Percentiles rank a stretch among this genome's conserved stretches.
Conservation (phyloP, 2,888 invertebrate species). For the Acanthosepion esculentum region DNA sequence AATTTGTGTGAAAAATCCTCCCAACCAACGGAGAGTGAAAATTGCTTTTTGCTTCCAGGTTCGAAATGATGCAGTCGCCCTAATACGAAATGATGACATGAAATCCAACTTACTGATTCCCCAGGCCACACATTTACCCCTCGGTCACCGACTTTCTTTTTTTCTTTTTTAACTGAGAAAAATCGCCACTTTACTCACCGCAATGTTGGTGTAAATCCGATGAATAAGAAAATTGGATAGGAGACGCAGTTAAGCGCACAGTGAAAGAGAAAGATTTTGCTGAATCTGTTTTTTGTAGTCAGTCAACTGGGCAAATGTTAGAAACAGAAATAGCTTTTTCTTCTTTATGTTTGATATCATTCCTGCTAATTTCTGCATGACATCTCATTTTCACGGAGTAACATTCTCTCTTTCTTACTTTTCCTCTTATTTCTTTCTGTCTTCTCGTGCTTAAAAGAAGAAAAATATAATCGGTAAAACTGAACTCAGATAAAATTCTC, state of each 20-base stretch:
- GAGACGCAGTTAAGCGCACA: not conserved
- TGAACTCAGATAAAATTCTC: not conserved
- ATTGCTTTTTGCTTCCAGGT: not conserved
- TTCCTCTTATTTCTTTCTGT: not conserved
- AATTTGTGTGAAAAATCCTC: not conserved
- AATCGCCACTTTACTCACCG: no score
- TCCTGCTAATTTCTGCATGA: not conserved
- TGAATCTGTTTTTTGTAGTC: no score
- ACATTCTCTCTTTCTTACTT: not conserved
- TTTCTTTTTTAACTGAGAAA: not conserved
- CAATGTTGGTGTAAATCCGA: not conserved
- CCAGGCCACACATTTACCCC: not conserved
- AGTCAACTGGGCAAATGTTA: not conserved
- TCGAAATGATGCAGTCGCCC: not conserved
- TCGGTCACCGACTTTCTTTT: not conserved
- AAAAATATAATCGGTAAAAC: not conserved
- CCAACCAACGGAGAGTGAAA: slow-evolving; percentile 8
- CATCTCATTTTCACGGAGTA: not conserved
- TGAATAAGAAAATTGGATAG: not conserved
- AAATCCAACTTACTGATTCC: not conserved
- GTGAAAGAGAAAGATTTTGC: not conserved
- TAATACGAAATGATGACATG: not conserved
- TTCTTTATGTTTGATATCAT: not conserved
- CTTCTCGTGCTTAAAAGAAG: not conserved
- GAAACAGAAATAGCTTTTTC: not conserved